A percentile compares a stretch with the other conserved stretches of the same genome.
Conservation (phyloP, 2,888 invertebrate genomes). For the Liodrosophila aerea region DNA sequence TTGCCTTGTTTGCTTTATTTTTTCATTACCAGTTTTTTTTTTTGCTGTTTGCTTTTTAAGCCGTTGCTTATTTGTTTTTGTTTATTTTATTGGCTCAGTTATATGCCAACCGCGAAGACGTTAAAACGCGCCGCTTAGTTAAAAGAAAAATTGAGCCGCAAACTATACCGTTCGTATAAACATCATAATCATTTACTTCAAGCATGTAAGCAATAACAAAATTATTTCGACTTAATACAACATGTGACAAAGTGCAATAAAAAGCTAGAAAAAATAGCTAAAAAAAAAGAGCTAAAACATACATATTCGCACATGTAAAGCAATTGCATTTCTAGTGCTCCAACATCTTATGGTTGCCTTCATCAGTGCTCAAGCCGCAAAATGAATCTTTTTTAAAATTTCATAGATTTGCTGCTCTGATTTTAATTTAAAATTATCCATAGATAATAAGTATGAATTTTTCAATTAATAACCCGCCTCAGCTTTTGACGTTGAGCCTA, state of each 20-base stretch:
- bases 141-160: not conserved
- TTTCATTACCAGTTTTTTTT: not conserved
- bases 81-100: conserved; percentile 43
- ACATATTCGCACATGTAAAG: conserved; percentile 17
- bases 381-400: no score
- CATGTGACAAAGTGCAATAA: not conserved
- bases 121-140: conserved; percentile 40
- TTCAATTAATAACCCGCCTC: no score
- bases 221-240: no score
- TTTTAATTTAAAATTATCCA: no score
- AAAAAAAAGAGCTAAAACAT: not conserved
- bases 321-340: no score
- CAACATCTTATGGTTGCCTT: no score
- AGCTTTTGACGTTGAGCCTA: no score
- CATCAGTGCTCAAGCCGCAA: no score
- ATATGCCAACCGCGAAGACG: conserved; percentile 60
- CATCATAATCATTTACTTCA: not conserved
- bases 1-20: not conserved
- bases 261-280: not conserved
- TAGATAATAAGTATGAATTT: no score
- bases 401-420: no score
- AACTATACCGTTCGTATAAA: not conserved
- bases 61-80: conserved; percentile 15
- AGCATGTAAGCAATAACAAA: not conserved
- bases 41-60: conserved; percentile 1